Conservation (phyloP, 2,113 vertebrate species). For the Myrmecobius fasciatus region DNA sequence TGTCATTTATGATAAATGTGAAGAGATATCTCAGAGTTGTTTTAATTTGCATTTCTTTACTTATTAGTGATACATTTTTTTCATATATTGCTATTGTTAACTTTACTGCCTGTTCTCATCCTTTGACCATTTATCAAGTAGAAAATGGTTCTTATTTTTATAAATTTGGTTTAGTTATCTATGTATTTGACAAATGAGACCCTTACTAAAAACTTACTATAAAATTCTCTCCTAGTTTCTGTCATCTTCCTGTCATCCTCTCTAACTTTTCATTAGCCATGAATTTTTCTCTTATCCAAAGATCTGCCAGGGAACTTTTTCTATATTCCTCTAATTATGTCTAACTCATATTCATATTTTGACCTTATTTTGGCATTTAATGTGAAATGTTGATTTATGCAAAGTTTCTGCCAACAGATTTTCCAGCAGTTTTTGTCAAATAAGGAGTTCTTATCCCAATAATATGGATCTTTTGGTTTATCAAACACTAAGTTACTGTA, state of each 20-base stretch:
- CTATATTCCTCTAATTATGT: background rate
- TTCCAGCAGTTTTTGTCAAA: too few species aligned
- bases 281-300: background rate
- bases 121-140: background rate
- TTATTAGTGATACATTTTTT: background rate
- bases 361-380: too few species aligned
- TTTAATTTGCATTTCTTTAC: background rate
- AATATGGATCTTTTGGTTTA: too few species aligned
- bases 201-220: background rate
- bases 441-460: too few species aligned
- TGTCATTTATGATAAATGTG: background rate
- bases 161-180: background rate
- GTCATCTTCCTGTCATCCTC: background rate
- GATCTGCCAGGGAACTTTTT: background rate
- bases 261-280: background rate
- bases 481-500: too few species aligned
- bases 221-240: background rate
- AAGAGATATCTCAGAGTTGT: background rate
- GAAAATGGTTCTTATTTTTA: background rate
- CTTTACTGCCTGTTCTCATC: background rate
- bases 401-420: too few species aligned
- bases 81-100: background rate
- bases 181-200: background rate
- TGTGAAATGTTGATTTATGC: too few species aligned
- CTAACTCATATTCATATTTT: too few species aligned